Percentiles rank a stretch among this genome's conserved stretches.
These are phyloP conservation scores for Austrofundulus limnaeus DNA, from an alignment of 2,113 vertebrate genomes.

Conservation along the genomic window DNA sequence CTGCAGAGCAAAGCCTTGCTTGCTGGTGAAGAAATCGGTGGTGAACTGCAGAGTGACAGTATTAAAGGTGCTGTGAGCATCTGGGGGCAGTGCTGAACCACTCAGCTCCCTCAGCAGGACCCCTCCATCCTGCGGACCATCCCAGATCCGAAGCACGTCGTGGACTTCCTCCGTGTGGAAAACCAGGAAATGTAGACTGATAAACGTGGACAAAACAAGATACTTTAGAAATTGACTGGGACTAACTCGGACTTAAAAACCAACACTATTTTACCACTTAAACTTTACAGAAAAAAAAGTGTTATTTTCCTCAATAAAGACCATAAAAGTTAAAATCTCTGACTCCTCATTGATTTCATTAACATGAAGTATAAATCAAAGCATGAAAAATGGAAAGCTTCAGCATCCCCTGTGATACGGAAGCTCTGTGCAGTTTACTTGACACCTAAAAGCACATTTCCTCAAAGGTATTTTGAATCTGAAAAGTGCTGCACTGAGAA, in stretches of 20 bases:
- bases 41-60: slow-evolving; percentile 93
- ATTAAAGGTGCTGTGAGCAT: slow-evolving; percentile 94
- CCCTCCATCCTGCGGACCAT: slow-evolving; percentile 92
- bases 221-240: neutral
- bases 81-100: slow-evolving; percentile 83
- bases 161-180: slow-evolving; percentile 98
- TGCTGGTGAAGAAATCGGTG: slow-evolving; percentile 99
- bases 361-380: too few species aligned
- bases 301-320: neutral
- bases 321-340: neutral
- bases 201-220: slow-evolving; percentile 1
- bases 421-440: too few species aligned
- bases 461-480: too few species aligned
- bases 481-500: too few species aligned
- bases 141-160: slow-evolving; percentile 94
- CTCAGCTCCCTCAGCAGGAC: slow-evolving; percentile 91
- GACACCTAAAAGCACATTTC: too few species aligned
- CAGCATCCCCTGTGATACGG: too few species aligned
- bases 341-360: too few species aligned
- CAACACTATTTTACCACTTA: too few species aligned
- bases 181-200: slow-evolving; percentile 94
- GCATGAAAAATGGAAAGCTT: too few species aligned
- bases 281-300: neutral
- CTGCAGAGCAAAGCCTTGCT: slow-evolving; percentile 95
- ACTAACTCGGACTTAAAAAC: too few species aligned